Evolutionary conservation across 1,140 invertebrate species (phyloP).

Genomic region (Brachionus plicatilis): DNA sequence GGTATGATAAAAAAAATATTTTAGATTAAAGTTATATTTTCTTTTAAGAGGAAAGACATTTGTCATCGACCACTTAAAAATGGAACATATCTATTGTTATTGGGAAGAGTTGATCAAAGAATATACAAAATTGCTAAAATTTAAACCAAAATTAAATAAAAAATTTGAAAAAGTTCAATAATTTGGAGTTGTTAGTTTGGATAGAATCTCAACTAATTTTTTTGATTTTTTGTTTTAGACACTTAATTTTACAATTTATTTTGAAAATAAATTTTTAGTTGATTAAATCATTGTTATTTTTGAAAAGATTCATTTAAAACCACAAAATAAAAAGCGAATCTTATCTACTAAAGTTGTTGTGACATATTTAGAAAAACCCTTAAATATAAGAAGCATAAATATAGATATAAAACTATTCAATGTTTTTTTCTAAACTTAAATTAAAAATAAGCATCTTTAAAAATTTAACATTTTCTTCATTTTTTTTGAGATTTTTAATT

Average conservation of each 20-base stretch:
- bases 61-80: slow-evolving; percentile 73
- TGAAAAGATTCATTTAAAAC: background rate
- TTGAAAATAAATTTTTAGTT: background rate
- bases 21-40: background rate
- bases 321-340: too few relatives aligned
- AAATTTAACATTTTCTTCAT: too few relatives aligned
- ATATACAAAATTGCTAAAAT: slow-evolving; percentile 73
- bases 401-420: too few relatives aligned
- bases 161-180: slow-evolving; percentile 24
- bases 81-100: slow-evolving; percentile 77
- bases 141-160: slow-evolving; percentile 45
- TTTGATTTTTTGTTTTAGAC: background rate
- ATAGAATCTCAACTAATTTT: background rate
- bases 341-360: too few relatives aligned
- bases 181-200: background rate
- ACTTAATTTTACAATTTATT: background rate
- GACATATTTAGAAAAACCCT: too few relatives aligned
- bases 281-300: background rate
- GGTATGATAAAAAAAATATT: slow-evolving; percentile 45
- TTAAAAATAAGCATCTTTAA: too few relatives aligned
- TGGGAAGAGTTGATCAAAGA: slow-evolving; percentile 73
- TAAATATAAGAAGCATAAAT: too few relatives aligned
- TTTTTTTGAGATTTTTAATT: too few relatives aligned
- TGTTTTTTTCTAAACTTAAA: too few relatives aligned
- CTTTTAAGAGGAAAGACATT: slow-evolving; percentile 66